A percentile compares a stretch with the other conserved stretches of the same genome.
phyloP scores from a whole-genome alignment of 2,113 vertebrate genomes.

The Lates calcarifer region DNA sequence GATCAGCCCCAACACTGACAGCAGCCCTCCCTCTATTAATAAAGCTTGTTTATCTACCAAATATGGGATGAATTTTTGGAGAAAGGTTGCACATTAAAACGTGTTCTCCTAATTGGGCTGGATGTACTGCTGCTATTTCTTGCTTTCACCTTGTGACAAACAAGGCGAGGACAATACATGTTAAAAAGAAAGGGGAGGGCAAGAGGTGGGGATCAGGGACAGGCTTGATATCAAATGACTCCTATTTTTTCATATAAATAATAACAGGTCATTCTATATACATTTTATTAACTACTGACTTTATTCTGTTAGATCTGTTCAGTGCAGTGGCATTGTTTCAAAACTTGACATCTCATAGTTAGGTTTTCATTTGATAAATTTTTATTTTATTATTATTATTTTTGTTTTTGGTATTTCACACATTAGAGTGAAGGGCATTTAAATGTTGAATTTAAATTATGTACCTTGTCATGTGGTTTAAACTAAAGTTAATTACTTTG shows the following conservation, averaged over 20 bases:
- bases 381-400: no score
- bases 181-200: conserved; percentile 58
- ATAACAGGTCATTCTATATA: background rate
- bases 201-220: conserved; percentile 54
- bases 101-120: conserved; percentile 53
- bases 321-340: background rate
- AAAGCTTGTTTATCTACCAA: conserved; percentile 67
- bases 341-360: no score
- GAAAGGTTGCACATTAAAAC: conserved; percentile 63
- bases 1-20: conserved; percentile 27
- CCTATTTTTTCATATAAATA: conserved; percentile 23
- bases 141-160: conserved; percentile 73
- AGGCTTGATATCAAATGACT: conserved; percentile 58
- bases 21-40: conserved; percentile 61
- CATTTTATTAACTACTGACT: background rate
- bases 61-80: conserved; percentile 66
- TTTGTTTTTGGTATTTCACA: background rate
- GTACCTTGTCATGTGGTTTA: background rate
- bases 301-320: background rate
- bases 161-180: conserved; percentile 57
- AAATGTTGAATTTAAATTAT: background rate
- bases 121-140: conserved; percentile 67
- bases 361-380: background rate
- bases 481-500: background rate
- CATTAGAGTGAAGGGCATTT: background rate